These are phyloP conservation scores for Lycocerus yunnanus DNA, from an alignment of 2,888 invertebrate genomes.

Conservation along the genomic window DNA sequence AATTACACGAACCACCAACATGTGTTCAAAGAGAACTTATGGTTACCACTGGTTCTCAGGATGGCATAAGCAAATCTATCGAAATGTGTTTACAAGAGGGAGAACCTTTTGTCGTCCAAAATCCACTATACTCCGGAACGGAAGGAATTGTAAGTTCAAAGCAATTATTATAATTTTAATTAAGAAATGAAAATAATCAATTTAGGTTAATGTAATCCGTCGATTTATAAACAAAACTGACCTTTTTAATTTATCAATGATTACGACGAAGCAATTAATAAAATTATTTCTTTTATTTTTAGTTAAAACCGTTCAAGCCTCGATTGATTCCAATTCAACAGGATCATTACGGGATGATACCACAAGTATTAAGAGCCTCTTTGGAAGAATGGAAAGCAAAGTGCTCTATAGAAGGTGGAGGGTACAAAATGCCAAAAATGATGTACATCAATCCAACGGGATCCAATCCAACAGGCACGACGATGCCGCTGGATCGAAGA, in stretches of 20 bases:
- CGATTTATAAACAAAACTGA: conserved; percentile 11
- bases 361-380: conserved; percentile 62
- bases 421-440: conserved; percentile 68
- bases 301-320: conserved; percentile 72
- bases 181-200: conserved; percentile 4
- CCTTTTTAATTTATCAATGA: conserved; percentile 1
- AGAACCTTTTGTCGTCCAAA: conserved; percentile 71
- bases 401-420: conserved; percentile 43
- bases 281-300: conserved; percentile 43
- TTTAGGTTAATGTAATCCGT: conserved; percentile 3
- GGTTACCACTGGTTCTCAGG: conserved; percentile 77
- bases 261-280: neutral
- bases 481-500: conserved; percentile 67
- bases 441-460: conserved; percentile 77
- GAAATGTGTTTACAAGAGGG: conserved; percentile 73
- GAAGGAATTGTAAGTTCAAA: conserved; percentile 65
- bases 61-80: conserved; percentile 75
- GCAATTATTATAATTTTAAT: conserved; percentile 2
- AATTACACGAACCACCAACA: conserved; percentile 69
- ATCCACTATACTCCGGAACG: conserved; percentile 73
- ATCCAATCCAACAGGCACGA: conserved; percentile 76
- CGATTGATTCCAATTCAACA: conserved; percentile 70
- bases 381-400: conserved; percentile 60
- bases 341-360: conserved; percentile 70
- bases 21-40: conserved; percentile 66